phyloP scores from a whole-genome alignment of 2,113 vertebrate genomes.

The Phalacrocorax carbo region DNA sequence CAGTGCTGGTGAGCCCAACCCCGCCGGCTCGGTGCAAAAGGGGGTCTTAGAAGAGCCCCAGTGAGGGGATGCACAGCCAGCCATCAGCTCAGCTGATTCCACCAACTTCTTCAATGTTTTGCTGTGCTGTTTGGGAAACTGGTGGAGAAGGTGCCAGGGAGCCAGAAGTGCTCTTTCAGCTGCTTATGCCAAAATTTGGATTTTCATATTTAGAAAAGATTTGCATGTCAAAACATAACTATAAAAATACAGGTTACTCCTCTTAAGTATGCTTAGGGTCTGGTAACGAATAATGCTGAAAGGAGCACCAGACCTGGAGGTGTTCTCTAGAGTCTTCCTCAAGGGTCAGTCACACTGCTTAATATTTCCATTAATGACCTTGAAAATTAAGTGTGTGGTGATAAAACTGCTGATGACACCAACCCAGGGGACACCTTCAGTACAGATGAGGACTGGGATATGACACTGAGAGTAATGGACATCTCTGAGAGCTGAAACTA shows the following conservation, averaged over 20 bases:
- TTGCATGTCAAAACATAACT: background rate
- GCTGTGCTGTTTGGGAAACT: background rate
- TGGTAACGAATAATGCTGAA: background rate
- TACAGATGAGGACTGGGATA: background rate
- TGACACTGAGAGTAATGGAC: background rate
- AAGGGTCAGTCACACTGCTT: background rate
- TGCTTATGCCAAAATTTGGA: background rate
- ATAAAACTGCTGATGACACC: background rate
- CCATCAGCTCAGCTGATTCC: background rate
- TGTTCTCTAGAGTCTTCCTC: background rate
- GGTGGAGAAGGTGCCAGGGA: rapidly evolving
- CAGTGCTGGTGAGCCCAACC: background rate
- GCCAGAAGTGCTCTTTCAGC: background rate
- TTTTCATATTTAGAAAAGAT: background rate
- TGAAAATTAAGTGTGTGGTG: background rate
- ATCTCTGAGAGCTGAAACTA: background rate
- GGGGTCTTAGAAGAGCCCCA: too few relatives aligned
- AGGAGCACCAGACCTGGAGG: background rate
- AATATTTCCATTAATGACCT: background rate
- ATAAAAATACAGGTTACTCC: background rate
- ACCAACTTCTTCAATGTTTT: background rate
- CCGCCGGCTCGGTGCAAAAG: rapidly evolving
- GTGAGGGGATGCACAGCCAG: rapidly evolving
- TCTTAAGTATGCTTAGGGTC: background rate
- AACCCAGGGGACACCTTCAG: background rate